Conservation (phyloP, 2,888 invertebrate genomes). For the Ephialtes manifestator region DNA sequence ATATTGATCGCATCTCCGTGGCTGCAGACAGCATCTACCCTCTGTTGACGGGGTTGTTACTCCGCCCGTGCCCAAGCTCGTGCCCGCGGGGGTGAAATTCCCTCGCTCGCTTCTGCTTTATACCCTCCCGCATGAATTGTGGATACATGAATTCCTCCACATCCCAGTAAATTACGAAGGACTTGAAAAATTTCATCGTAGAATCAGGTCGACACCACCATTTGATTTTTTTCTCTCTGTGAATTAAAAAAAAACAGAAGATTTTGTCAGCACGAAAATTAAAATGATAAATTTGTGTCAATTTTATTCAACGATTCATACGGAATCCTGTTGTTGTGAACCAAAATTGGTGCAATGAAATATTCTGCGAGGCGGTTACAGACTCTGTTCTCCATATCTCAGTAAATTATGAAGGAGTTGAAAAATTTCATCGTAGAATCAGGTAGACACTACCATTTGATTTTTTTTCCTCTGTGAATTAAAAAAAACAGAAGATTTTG, state of each 20-base stretch:
- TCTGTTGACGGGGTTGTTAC: conserved; percentile 85
- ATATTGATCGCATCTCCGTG: conserved; percentile 86
- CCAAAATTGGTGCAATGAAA: not conserved
- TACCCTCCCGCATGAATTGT: conserved; percentile 9
- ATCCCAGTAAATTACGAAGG: conserved; percentile 4
- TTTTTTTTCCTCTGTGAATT: no score
- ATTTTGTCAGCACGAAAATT: not conserved
- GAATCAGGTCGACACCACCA: no score
- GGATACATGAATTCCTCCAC: conserved; percentile 1
- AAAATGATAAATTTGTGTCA: not conserved
- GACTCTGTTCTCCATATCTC: not conserved
- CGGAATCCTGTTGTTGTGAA: not conserved
- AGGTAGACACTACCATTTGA: no score
- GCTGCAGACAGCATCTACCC: conserved; percentile 85
- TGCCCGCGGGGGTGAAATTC: conserved; percentile 44
- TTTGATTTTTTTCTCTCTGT: not conserved
- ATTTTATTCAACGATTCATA: conserved; percentile 5
- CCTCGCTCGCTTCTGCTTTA: conserved; percentile 36
- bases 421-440: not conserved
- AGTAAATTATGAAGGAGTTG: conserved; percentile 9
- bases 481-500: not conserved
- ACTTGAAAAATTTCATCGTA: not conserved
- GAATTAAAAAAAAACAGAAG: not conserved
- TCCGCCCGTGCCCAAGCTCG: conserved; percentile 70
- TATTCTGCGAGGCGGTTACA: not conserved